Conservation (phyloP, 1,140 invertebrate species). For the Aplysia californica region DNA sequence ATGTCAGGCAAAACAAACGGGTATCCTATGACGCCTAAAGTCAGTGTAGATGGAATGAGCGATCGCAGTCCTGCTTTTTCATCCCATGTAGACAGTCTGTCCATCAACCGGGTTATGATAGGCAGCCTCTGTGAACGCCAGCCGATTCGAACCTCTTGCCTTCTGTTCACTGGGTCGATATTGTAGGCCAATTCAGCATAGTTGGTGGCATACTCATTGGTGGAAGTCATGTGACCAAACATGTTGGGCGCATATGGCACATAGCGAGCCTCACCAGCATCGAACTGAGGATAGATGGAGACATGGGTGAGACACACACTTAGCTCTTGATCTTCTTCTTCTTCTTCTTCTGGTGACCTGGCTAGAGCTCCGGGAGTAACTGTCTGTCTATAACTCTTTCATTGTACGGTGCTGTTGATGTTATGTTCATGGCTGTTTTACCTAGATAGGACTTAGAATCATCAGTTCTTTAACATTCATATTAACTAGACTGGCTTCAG, state of each 20-base stretch:
- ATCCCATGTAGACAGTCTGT: conserved; percentile 85
- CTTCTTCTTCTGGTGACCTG: no score
- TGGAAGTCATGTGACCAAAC: conserved; percentile 40
- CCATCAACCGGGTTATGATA: conserved; percentile 87
- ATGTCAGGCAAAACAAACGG: conserved; percentile 89
- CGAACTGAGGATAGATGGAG: no score
- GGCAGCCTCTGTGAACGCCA: conserved; percentile 80
- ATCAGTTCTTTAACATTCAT: no score
- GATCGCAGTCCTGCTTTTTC: conserved; percentile 84
- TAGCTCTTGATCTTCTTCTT: no score
- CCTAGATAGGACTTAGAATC: no score
- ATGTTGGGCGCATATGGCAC: conserved; percentile 73
- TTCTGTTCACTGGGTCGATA: conserved; percentile 17
- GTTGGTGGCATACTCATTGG: conserved; percentile 32
- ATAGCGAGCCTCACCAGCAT: conserved; percentile 89
- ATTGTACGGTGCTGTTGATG: no score
- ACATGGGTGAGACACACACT: no score
- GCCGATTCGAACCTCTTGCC: conserved; percentile 76
- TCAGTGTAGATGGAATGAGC: conserved; percentile 82
- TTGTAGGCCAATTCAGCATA: conserved; percentile 33
- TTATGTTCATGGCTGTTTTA: no score
- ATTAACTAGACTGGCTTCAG: no score
- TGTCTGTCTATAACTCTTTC: no score
- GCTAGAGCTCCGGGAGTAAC: no score
- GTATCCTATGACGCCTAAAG: conserved; percentile 87